phyloP scores from a whole-genome alignment of 2,113 vertebrate species.

The Gambusia holbrooki region DNA sequence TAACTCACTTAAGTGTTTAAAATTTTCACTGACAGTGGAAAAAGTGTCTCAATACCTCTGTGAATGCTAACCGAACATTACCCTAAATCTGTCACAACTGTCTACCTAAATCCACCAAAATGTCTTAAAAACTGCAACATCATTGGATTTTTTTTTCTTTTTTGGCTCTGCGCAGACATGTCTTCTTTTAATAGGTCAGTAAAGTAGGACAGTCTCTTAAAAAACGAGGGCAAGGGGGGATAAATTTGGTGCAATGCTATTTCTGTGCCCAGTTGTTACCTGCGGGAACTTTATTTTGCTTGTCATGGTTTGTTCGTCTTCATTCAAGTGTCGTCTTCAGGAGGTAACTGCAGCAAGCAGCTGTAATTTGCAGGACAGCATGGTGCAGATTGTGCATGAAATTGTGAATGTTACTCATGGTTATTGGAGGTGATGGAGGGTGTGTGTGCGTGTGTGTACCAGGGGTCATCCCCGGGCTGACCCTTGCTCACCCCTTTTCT shows the following conservation, averaged over 20 bases:
- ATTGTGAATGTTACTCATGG: conserved; percentile 50
- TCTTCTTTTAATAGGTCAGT: conserved; percentile 63
- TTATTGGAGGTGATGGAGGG: neutral
- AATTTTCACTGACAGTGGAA: neutral
- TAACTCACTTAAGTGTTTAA: neutral
- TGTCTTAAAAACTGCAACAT: conserved; percentile 48
- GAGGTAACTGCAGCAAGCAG: conserved; percentile 40
- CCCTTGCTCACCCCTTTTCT: conserved; percentile 62
- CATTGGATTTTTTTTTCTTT: conserved; percentile 39
- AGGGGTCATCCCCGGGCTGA: conserved; percentile 52
- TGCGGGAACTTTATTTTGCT: conserved; percentile 28
- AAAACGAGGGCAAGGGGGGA: conserved; percentile 38
- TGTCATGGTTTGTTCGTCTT: conserved; percentile 54
- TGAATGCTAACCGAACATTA: neutral
- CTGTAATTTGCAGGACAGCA: conserved; percentile 39
- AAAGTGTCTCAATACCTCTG: neutral
- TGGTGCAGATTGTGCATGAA: conserved; percentile 46
- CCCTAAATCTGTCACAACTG: conserved; percentile 1
- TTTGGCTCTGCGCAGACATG: conserved; percentile 47
- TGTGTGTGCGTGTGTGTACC: conserved; percentile 18
- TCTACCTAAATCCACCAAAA: conserved; percentile 14
- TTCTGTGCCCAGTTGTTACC: conserved; percentile 64
- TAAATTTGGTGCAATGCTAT: conserved; percentile 59
- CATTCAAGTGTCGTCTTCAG: conserved; percentile 24
- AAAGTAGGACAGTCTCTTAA: conserved; percentile 69